Conservation (phyloP, 2,113 vertebrate genomes). For the Cyanoramphus novaezelandiae region DNA sequence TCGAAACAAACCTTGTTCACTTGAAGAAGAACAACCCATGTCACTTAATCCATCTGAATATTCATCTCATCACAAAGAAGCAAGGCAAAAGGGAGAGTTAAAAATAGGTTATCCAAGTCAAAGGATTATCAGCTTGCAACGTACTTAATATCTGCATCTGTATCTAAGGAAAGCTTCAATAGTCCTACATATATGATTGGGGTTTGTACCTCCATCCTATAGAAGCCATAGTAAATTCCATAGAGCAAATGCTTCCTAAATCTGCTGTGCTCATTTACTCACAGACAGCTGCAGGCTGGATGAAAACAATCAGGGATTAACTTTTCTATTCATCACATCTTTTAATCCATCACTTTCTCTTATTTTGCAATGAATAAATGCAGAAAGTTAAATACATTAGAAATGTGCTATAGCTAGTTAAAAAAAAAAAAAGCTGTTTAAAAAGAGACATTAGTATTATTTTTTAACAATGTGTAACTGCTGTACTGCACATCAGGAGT, state of each 20-base stretch:
- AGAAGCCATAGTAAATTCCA: slow-evolving; percentile 62
- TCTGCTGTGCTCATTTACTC: slow-evolving; percentile 73
- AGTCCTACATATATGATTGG: slow-evolving; percentile 43
- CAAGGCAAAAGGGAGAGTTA: slow-evolving; percentile 54
- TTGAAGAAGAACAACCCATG: slow-evolving; percentile 87
- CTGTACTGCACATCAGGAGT: neutral
- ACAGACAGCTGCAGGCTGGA: slow-evolving; percentile 72
- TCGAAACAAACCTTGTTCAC: slow-evolving; percentile 83
- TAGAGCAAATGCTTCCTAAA: slow-evolving; percentile 65
- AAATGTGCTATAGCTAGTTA: neutral
- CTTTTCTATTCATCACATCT: slow-evolving; percentile 60
- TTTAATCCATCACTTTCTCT: slow-evolving; percentile 65
- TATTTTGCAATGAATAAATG: slow-evolving; percentile 41
- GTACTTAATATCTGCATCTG: slow-evolving; percentile 45
- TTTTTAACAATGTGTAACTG: neutral
- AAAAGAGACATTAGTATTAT: neutral
- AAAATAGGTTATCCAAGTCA: slow-evolving; percentile 64
- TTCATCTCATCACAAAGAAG: slow-evolving; percentile 72
- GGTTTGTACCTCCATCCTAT: slow-evolving; percentile 52
- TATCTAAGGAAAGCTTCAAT: slow-evolving; percentile 43
- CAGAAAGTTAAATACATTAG: slow-evolving; percentile 6
- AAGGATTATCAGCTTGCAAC: slow-evolving; percentile 60
- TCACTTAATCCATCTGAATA: slow-evolving; percentile 73
- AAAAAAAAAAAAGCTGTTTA: neutral
- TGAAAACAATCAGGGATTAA: slow-evolving; percentile 79